These are phyloP conservation scores for Paradisaea rubra DNA, from an alignment of 2,113 vertebrate species.

Conservation along the genomic window DNA sequence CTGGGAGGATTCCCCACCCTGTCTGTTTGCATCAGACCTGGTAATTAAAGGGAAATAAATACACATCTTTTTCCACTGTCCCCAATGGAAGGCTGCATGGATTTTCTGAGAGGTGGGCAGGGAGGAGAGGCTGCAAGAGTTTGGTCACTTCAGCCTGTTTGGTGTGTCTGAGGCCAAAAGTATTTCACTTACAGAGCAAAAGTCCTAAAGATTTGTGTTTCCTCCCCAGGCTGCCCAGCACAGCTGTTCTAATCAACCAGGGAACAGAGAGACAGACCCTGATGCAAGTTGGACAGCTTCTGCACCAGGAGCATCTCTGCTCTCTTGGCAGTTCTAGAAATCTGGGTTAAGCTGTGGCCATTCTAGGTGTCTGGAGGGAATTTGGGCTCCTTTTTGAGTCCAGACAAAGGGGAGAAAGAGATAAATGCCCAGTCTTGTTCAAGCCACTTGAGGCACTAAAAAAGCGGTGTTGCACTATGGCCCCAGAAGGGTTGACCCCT, in stretches of 20 bases:
- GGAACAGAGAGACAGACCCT: not conserved
- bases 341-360: rapidly evolving
- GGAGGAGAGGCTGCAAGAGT: not conserved
- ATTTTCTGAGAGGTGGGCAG: not conserved
- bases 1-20: not conserved
- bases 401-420: not conserved
- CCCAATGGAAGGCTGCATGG: rapidly evolving
- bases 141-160: not conserved
- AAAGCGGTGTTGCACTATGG: rapidly evolving
- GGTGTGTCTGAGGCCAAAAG: not conserved
- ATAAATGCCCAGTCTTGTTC: not conserved
- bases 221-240: not conserved
- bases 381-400: not conserved
- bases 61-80: rapidly evolving
- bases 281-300: rapidly evolving
- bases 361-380: not conserved
- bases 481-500: rapidly evolving
- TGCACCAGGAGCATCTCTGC: not conserved
- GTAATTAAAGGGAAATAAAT: not conserved
- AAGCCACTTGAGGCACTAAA: not conserved
- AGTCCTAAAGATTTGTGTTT: not conserved
- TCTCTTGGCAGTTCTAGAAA: not conserved
- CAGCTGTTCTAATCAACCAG: rapidly evolving
- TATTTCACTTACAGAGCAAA: not conserved
- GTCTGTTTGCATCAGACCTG: not conserved